These are phyloP conservation scores for Pristionchus entomophagus DNA, from an alignment of 2,888 invertebrate genomes.

Conservation along the genomic window DNA sequence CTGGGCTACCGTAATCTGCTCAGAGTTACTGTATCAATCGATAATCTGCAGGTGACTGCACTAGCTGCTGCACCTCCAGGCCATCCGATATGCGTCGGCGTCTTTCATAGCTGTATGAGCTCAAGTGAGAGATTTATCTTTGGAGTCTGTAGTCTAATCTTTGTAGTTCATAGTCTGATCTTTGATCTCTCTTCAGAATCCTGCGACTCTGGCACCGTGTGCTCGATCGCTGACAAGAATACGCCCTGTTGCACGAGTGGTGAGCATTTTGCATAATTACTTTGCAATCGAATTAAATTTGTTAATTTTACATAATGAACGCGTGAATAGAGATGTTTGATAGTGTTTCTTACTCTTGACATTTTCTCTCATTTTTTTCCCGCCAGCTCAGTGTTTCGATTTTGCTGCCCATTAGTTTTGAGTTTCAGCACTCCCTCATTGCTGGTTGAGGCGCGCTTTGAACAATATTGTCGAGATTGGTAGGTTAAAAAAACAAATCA, in stretches of 20 bases:
- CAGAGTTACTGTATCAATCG: no score
- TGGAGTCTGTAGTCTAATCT: neutral
- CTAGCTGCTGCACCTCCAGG: neutral
- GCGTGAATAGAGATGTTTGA: no score
- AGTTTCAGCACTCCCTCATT: neutral
- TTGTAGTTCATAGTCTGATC: neutral
- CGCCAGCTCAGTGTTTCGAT: no score
- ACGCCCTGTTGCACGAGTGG: conserved; percentile 45
- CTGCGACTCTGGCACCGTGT: neutral
- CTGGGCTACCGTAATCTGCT: neutral
- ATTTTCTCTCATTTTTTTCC: no score
- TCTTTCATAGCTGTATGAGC: conserved; percentile 45
- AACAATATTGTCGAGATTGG: neutral
- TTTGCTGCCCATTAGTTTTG: no score
- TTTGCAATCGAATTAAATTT: no score
- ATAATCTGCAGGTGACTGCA: neutral
- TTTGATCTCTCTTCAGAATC: neutral
- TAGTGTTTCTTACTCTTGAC: no score
- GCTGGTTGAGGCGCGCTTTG: neutral
- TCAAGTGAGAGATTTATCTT: conserved; percentile 28
- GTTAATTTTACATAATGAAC: no score
- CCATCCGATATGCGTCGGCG: conserved; percentile 32
- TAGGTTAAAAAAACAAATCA: neutral
- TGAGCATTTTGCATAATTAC: neutral
- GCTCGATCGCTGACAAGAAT: neutral